A percentile compares a stretch with the other conserved stretches of the same genome.
These are phyloP conservation scores for Cantharis lateralis DNA, from an alignment of 2,888 invertebrate species.

Conservation along the genomic window DNA sequence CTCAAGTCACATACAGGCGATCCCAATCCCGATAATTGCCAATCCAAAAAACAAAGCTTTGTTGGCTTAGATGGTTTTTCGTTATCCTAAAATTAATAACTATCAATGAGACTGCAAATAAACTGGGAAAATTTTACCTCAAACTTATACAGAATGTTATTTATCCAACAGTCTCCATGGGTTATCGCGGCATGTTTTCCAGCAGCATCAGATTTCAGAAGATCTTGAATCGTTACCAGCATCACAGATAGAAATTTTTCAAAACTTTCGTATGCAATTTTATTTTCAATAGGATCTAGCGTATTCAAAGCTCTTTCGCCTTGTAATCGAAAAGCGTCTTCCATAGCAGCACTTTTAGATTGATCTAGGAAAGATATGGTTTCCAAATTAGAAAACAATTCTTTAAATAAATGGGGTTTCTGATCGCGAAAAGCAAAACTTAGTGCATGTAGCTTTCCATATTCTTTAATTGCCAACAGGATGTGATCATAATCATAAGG, in stretches of 20 bases:
- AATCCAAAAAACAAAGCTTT: slow-evolving; percentile 40
- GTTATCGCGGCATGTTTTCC: slow-evolving; percentile 37
- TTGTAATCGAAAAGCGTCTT: neutral
- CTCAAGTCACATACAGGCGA: slow-evolving; percentile 44
- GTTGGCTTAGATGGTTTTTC: slow-evolving; percentile 33
- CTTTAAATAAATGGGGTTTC: slow-evolving; percentile 31
- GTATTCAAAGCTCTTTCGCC: slow-evolving; percentile 20
- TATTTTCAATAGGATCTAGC: slow-evolving; percentile 22
- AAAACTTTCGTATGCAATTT: slow-evolving; percentile 22
- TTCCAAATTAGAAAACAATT: slow-evolving; percentile 20
- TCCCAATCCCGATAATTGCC: slow-evolving; percentile 38
- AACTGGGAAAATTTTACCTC: neutral
- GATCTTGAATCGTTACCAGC: neutral
- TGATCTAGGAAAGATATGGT: slow-evolving; percentile 26
- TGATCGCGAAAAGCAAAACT: slow-evolving; percentile 40
- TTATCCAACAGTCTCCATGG: slow-evolving; percentile 37
- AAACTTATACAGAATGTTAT: slow-evolving; percentile 38
- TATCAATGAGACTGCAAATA: neutral
- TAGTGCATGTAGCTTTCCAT: slow-evolving; percentile 42
- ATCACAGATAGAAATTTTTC: slow-evolving; percentile 18
- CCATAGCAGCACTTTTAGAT: neutral
- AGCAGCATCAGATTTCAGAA: slow-evolving; percentile 18
- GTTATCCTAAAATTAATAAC: slow-evolving; percentile 15
- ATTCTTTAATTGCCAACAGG: slow-evolving; percentile 37
- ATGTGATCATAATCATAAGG: slow-evolving; percentile 40